Evolutionary conservation across 2,113 vertebrate genomes (phyloP).

Genomic region (Blennius ocellaris): DNA sequence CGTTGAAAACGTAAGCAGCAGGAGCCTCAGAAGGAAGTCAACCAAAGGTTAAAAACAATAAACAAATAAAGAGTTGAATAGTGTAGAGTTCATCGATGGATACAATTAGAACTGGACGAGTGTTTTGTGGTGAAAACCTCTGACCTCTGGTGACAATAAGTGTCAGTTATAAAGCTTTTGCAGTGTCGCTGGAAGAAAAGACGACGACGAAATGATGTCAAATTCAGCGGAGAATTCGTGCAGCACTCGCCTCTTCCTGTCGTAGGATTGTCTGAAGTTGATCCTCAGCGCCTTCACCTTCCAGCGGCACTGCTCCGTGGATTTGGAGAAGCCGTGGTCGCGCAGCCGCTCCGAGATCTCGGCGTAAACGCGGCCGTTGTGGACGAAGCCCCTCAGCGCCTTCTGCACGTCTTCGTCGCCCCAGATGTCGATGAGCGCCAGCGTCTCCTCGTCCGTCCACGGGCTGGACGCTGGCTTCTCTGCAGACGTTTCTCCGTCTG

Average conservation of each 20-base stretch:
- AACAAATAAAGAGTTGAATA: too few relatives aligned
- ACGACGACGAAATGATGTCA: too few relatives aligned
- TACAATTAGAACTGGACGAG: too few relatives aligned
- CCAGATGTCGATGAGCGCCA: slow-evolving; percentile 77
- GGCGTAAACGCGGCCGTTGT: slow-evolving; percentile 74
- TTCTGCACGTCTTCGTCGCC: slow-evolving; percentile 73
- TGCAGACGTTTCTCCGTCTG: slow-evolving; percentile 53
- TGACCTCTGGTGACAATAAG: too few relatives aligned
- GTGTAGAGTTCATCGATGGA: too few relatives aligned
- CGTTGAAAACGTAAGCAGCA: too few relatives aligned
- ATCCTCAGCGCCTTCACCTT: slow-evolving; percentile 77
- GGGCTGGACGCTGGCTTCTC: slow-evolving; percentile 11
- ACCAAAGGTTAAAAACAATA: too few relatives aligned
- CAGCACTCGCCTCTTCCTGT: slow-evolving; percentile 72
- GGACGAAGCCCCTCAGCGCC: slow-evolving; percentile 61
- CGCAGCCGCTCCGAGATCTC: slow-evolving; percentile 70
- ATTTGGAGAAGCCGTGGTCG: slow-evolving; percentile 63
- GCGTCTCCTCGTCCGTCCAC: slow-evolving; percentile 76
- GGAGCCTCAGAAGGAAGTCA: too few relatives aligned
- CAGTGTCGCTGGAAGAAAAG: too few relatives aligned
- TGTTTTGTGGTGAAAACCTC: too few relatives aligned
- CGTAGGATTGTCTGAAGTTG: slow-evolving; percentile 74
- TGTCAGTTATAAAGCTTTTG: too few relatives aligned
- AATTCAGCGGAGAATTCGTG: too few relatives aligned
- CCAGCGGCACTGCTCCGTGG: slow-evolving; percentile 76